Conservation (phyloP, 2,113 vertebrate genomes). For the Oreochromis aureus region DNA sequence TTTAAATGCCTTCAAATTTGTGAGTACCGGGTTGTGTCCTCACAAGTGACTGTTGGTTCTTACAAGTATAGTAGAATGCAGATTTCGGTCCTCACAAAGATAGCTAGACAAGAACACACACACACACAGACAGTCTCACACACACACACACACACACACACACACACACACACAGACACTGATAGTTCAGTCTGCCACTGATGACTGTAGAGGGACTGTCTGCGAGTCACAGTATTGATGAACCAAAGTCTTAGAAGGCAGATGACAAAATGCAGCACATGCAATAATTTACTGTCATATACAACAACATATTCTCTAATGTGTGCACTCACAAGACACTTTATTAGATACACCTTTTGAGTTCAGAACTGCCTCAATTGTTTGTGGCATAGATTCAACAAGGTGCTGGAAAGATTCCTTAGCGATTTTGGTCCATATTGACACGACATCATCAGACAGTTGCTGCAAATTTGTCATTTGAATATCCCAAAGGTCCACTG, state of each 20-base stretch:
- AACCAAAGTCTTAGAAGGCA: background rate
- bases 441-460: background rate
- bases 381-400: background rate
- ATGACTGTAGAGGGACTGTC: background rate
- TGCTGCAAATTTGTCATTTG: background rate
- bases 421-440: background rate
- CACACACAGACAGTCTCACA: background rate
- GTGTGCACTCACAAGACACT: background rate
- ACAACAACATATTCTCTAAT: background rate
- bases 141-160: background rate
- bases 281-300: background rate
- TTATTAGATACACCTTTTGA: background rate
- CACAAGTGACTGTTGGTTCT: too few species aligned
- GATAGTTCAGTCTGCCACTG: background rate
- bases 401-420: background rate
- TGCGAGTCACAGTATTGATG: background rate
- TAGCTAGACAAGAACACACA: background rate
- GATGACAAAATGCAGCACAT: background rate
- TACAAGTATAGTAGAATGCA: too few species aligned
- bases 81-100: too few species aligned
- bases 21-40: too few species aligned
- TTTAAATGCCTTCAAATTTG: too few species aligned
- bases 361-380: background rate
- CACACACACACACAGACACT: background rate
- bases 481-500: background rate